Conservation (phyloP, 2,797 vertebrate genomes). For the Microctenopoma lineatum region DNA sequence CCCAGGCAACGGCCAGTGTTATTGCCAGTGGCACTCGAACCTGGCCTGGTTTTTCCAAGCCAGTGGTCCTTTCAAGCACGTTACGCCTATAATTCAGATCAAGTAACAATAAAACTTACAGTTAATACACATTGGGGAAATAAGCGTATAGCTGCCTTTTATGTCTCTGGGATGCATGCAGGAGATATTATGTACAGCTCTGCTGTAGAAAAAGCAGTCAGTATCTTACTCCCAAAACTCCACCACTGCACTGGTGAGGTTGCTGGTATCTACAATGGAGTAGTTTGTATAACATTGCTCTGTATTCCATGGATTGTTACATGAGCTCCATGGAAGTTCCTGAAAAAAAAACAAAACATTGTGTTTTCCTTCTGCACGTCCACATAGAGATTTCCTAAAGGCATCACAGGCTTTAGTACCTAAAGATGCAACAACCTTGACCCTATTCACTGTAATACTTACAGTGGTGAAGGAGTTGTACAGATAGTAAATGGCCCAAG, state of each 20-base stretch:
- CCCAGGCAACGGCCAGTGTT: slow-evolving; percentile 97
- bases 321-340: slow-evolving; percentile 96
- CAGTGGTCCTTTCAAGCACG: slow-evolving; percentile 97
- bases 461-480: slow-evolving; percentile 96
- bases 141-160: slow-evolving; percentile 56
- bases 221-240: slow-evolving; percentile 99
- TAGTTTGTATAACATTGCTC: slow-evolving; percentile 97
- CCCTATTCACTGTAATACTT: slow-evolving; percentile 75
- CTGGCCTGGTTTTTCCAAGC: slow-evolving; percentile 95
- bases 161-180: slow-evolving; percentile 54
- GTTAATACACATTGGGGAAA: slow-evolving; percentile 29
- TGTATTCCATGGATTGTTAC: slow-evolving; percentile 97
- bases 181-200: slow-evolving; percentile 40
- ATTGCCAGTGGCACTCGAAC: slow-evolving; percentile 94
- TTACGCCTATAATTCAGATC: slow-evolving; percentile 88
- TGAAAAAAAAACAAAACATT: slow-evolving; percentile 69
- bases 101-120: slow-evolving; percentile 62
- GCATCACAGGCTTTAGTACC: slow-evolving; percentile 12
- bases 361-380: neutral
- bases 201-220: slow-evolving; percentile 44
- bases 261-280: slow-evolving; percentile 90
- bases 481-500: slow-evolving; percentile 99
- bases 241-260: slow-evolving; percentile 94
- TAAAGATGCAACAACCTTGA: slow-evolving; percentile 24
- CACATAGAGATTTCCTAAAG: slow-evolving; percentile 2